Evolutionary conservation across 1,140 invertebrate species (phyloP), one percentile per base, ranked within the genome.

Genomic region (Euwallacea similis): DNA sequence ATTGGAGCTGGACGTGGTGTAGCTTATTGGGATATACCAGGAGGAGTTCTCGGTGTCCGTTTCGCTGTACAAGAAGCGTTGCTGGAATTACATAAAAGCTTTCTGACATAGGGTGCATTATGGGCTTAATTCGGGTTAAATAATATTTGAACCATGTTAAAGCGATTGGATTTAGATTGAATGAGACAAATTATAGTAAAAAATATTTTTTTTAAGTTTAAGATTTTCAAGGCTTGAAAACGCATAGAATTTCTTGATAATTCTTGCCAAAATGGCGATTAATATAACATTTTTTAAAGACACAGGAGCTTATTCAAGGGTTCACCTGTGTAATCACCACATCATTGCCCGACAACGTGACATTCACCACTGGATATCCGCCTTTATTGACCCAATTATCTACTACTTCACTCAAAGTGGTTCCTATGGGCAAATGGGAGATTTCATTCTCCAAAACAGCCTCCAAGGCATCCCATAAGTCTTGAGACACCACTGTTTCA

Each of bases 1-100:
- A 11, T 63, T 58, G 16, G 10, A 2, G 10, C 10, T 15, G n/a
- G 80, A 76, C 7, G 84, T 83, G 0, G 87, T 82, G 80, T 85
- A 89, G 0, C 85, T 86, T 10, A 90, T 83, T 4, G 89, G 89
- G 15, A 90, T 82, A 16, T 84, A 86, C 86, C 89, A 90, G 2
- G 79, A 15, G 10, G 58, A 44, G 13, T 58, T 61, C 54, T 54
- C 64, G 53, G 67, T 47, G 13, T 70, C 59, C 4, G 43, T 42
- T 60, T 16, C 43, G 13, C 7, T 43, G n/a, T 54, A 46, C 43
- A 63, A 16, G 16, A 70, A 70, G 8, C 67, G 11, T 42, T 55
- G 13, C 67, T 69, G 42, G n/a, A 63, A 53, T 13, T 43, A 11
- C 46, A 50, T 33, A 33, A 33, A 33, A 33, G 21, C 21, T 33